Percentiles rank a stretch among this genome's conserved stretches.
Evolutionary conservation across 2,113 vertebrate species (phyloP).

Genomic region (Varanus komodoensis): DNA sequence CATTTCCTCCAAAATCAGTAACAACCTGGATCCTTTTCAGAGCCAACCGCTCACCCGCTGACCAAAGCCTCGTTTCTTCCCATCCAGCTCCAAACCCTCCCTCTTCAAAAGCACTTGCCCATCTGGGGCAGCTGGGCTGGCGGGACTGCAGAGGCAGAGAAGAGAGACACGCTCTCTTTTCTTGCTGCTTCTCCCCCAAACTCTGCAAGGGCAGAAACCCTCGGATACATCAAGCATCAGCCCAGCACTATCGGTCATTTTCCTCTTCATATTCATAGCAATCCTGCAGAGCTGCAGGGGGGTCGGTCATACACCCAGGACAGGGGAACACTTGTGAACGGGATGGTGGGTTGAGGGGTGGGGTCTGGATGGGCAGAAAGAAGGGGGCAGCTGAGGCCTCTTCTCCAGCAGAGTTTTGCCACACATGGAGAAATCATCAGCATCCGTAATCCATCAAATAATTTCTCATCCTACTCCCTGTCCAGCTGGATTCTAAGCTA

Average conservation of each 20-base stretch:
- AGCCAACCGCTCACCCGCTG: not conserved
- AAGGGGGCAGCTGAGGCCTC: not conserved
- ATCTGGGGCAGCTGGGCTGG: not conserved
- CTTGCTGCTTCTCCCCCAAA: not conserved
- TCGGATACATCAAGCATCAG: not conserved
- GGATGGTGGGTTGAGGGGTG: not conserved
- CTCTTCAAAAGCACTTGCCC: not conserved
- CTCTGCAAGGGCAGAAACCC: rapidly evolving
- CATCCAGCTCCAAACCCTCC: not conserved
- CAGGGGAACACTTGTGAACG: not conserved
- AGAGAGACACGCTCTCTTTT: not conserved
- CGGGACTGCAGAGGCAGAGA: not conserved
- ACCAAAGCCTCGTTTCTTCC: not conserved
- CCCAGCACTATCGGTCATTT: slow-evolving; percentile 49
- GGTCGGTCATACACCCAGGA: too few species aligned
- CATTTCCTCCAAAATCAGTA: not conserved
- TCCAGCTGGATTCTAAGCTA: slow-evolving; percentile 66
- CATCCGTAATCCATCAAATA: not conserved
- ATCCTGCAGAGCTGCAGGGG: not conserved
- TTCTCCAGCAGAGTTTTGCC: not conserved
- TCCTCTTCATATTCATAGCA: not conserved
- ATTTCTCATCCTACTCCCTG: not conserved
- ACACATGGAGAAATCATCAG: not conserved
- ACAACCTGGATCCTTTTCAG: not conserved
- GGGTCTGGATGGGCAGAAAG: not conserved